These are phyloP conservation scores for Rhingia rostrata DNA, from an alignment of 2,888 invertebrate genomes.

Conservation along the genomic window DNA sequence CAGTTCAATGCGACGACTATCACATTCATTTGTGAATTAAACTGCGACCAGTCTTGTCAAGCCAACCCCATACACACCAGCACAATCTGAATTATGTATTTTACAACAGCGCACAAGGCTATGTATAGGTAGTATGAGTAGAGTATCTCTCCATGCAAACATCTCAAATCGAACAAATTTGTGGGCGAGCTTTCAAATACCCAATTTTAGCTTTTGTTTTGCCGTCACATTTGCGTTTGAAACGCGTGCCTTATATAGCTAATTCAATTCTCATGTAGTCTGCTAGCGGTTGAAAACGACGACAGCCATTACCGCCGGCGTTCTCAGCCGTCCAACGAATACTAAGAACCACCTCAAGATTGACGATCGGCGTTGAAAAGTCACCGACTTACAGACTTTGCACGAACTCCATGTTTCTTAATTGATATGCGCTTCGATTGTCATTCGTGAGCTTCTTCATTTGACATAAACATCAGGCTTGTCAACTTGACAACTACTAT, in stretches of 20 bases:
- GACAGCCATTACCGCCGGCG: background rate
- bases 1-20: background rate
- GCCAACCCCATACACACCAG: background rate
- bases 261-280: background rate
- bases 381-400: background rate
- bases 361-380: constrained; percentile 20
- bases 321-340: background rate
- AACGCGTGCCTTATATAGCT: constrained; percentile 10
- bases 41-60: background rate
- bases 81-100: background rate
- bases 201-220: background rate
- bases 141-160: background rate
- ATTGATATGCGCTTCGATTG: constrained; percentile 44
- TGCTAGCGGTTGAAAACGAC: too few species aligned
- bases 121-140: constrained; percentile 6
- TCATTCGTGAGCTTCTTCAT: constrained; percentile 42
- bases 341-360: constrained; percentile 3
- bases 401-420: constrained; percentile 61
- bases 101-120: constrained; percentile 21
- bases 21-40: background rate
- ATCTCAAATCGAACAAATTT: background rate
- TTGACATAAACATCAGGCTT: constrained; percentile 25
- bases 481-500: constrained; percentile 38
- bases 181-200: background rate
- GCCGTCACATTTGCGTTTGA: background rate